Percentiles rank a stretch among this genome's conserved stretches.
These are phyloP conservation scores for Callipepla californica DNA, from an alignment of 2,113 vertebrate genomes.

Conservation along the genomic window DNA sequence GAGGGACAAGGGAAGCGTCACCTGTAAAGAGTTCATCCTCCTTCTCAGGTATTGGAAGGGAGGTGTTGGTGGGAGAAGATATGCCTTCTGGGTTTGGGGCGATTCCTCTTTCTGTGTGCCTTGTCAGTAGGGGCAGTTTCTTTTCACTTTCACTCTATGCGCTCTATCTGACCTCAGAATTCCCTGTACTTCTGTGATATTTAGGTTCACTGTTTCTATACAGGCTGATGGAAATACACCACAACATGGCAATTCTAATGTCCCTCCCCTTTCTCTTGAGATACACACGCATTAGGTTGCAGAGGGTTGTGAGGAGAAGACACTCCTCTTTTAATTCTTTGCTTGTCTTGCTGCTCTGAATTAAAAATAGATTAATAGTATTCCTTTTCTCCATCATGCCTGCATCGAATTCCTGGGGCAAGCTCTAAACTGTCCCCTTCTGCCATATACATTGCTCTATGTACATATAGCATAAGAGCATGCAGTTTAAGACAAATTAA, in stretches of 20 bases:
- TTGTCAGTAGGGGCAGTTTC: background rate
- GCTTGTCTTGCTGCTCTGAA: background rate
- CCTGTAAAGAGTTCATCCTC: background rate
- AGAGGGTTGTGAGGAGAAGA: background rate
- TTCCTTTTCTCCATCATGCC: background rate
- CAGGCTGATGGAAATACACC: background rate
- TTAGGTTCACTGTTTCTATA: background rate
- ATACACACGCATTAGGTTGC: background rate
- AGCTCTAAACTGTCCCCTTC: background rate
- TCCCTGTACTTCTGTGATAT: background rate
- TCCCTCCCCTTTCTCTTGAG: background rate
- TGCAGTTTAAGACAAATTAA: constrained; percentile 11
- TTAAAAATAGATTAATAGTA: background rate
- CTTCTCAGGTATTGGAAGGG: background rate
- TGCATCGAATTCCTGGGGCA: background rate
- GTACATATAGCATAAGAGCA: background rate
- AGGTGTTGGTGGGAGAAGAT: background rate
- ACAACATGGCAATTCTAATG: background rate
- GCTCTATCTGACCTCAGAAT: background rate
- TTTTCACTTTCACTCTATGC: background rate
- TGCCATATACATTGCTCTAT: background rate
- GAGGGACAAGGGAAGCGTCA: background rate
- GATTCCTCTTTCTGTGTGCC: background rate
- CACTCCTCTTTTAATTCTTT: background rate
- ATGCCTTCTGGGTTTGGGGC: background rate